Evolutionary conservation across 2,888 invertebrate genomes (phyloP), one percentile per base, ranked within the genome.

Genomic region (Drosophila rubida): DNA sequence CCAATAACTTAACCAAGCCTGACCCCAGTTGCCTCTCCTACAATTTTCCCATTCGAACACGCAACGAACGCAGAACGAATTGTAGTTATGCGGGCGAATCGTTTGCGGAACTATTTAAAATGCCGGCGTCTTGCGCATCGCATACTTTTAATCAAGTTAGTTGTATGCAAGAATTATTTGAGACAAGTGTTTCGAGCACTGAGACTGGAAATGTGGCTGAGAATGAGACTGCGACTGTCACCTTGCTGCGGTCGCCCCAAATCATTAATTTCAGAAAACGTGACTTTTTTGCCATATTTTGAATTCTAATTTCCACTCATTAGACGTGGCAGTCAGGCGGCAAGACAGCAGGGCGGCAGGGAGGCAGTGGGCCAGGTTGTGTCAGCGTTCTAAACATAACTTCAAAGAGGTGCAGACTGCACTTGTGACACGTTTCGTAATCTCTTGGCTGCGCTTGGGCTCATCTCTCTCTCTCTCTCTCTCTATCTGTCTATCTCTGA

Each of bases 241-340:
- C n/a, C 45, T 27, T 57, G 59, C 45, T 75, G 75, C 48, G 61
- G 78, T 78, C 81, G 83, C 87, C 85, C 82, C 86, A 87, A 85
- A 87, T 87, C 88, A 86, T 83, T 87, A 87, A 87, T 82, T 82
- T 74, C 67, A 75, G 75, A 78, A 87, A 85, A 85, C 85, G 85
- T 85, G 85, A 85, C 85, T 85, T 85, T 85, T 88, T 85, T 85
- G 88, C 86, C 88, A 83, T 87, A 87, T 87, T 87, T 87, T 82
- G 75, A 87, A 84, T 84, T 79, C 88, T 84, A 87, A 84, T 84
- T 53, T 84, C 78, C 88, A 85, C 86, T 84, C 84, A 84, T 84
- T 84, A 87, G 87, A 73, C 62, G 54, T 57, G 70, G 70, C 61
- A 30, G 45, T 13, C 11, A n/a, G 23, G 13, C 13, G 5, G 13